Evolutionary conservation across 2,797 vertebrate species (phyloP), one percentile per base, ranked within the genome.

Genomic region (Numenius phaeopus): DNA sequence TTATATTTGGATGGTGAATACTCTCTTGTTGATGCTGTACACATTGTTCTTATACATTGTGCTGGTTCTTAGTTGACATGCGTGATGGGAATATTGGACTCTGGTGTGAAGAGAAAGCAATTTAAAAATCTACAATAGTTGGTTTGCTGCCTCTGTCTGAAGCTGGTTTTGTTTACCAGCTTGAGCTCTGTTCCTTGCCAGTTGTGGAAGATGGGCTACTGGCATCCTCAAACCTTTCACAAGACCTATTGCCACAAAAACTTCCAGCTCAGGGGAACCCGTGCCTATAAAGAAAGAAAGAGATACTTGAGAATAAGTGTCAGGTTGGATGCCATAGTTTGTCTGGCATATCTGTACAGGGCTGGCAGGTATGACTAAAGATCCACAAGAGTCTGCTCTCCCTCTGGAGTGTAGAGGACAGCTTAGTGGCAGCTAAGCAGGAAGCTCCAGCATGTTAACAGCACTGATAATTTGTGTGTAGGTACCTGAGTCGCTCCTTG

Each of bases 401-500:
- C 19, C 61, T 67, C 67, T 83, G 67, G 52, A 39, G 15, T 7
- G 34, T 24, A 80, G n/a, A 47, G 14, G n/a, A 55, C 30, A 29
- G 10, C 32, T 55, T 24, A 46, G 29, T 23, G 34, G n/a, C 67
- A 71, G 14, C 12, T 8, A 5, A 66, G 21, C 15, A 34, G 77
- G 66, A 39, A 64, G 26, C 8, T 64, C 65, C 47, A 78, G 30
- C 49, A 13, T 1, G 0, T 34, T 81, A 59, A 27, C 6, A 47
- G 39, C 18, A 29, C 39, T 55, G 66, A 9, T 39, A 49, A 40
- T 70, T 72, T 46, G 5, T 19, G 2, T 21, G 5, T 19, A 15
- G 14, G 47, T 71, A 46, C 11, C 27, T 2, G 8, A 24, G 23
- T 32, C 0, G 0, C 22, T 69, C 14, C 27, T 87, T 0, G 0